Base-by-base conservation (phyloP, 2,113 vertebrate genomes). In the Phrynosoma blainvillii region DNA sequence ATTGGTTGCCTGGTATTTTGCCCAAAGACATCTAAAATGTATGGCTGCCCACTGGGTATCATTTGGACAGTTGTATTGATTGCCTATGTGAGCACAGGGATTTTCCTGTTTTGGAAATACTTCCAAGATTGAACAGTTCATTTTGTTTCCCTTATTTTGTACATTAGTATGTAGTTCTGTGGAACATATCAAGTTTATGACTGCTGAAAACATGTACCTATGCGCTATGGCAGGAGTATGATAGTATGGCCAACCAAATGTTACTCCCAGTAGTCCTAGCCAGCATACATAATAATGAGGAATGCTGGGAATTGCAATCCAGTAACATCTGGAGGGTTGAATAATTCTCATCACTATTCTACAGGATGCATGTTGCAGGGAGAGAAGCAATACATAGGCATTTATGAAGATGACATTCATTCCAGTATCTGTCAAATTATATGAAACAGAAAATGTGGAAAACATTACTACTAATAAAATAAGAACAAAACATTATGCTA, bases 61-160 rank as follows among this genome's bases (percentile, higher is more conserved):
- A 3, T 89, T 92, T 94, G 94, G 92, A 93, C 59, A 40, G 23
- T 0, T 30, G 89, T 89, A 91, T 91, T 94, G 92, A 93, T 95
- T 95, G 92, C 89, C 91, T 76, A 40, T 89, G 88, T 94, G 93
- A 86, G 90, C 73, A 40, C 54, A 86, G 73, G 88, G 90, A 92
- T 93, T 94, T 95, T 90, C 90, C 90, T 80, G 74, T 86, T 81
- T 82, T 87, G 92, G 92, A 91, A 91, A 88, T 80, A 89, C 89
- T 82, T 91, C 70, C 1, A 0, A 65, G 87, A 90, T 89, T 84
- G 59, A 91, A 79, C 78, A 40, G 76, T 36, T 2, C 7, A 84
- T 27, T 82, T 59, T 90, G 23, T 47, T 12, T 79, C 78, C 90
- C 25, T 30, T 13, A 30, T 25, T 47, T 66, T 59, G 90, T 90